These are phyloP conservation scores for Tor tambroides DNA, from an alignment of 2,113 vertebrate genomes.

Conservation along the genomic window DNA sequence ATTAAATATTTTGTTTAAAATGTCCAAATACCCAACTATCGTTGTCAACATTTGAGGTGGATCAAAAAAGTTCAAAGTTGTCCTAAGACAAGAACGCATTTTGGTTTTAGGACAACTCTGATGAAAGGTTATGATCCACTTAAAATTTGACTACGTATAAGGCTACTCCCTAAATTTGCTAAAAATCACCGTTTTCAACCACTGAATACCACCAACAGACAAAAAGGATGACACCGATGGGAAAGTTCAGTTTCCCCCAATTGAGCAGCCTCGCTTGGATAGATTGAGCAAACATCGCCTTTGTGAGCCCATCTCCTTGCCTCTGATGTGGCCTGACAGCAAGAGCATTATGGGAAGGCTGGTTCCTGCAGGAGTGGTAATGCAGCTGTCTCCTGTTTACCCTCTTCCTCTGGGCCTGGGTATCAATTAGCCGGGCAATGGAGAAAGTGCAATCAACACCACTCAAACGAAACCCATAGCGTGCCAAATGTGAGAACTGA, in stretches of 20 bases:
- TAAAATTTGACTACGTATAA: too few relatives aligned
- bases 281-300: slow-evolving; percentile 80
- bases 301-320: slow-evolving; percentile 72
- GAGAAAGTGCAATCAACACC: slow-evolving; percentile 52
- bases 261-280: slow-evolving; percentile 74
- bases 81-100: too few relatives aligned
- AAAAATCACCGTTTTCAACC: background rate
- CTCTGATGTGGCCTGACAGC: slow-evolving; percentile 70
- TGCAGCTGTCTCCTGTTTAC: slow-evolving; percentile 72
- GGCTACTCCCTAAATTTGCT: background rate
- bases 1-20: background rate
- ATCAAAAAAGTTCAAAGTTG: too few relatives aligned
- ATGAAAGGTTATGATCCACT: too few relatives aligned
- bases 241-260: slow-evolving; percentile 74
- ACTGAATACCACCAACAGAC: too few relatives aligned
- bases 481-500: slow-evolving; percentile 56
- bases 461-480: slow-evolving; percentile 60
- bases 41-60: too few relatives aligned
- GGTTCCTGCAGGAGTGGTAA: slow-evolving; percentile 63
- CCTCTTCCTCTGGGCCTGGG: slow-evolving; percentile 59
- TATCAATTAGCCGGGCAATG: slow-evolving; percentile 70
- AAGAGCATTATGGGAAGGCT: slow-evolving; percentile 63
- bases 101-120: too few relatives aligned
- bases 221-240: slow-evolving; percentile 63
- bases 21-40: background rate